A percentile compares a stretch with the other conserved stretches of the same genome.
These are phyloP conservation scores for Nephrotoma guestfalica DNA, from an alignment of 2,888 invertebrate species.

Conservation along the genomic window DNA sequence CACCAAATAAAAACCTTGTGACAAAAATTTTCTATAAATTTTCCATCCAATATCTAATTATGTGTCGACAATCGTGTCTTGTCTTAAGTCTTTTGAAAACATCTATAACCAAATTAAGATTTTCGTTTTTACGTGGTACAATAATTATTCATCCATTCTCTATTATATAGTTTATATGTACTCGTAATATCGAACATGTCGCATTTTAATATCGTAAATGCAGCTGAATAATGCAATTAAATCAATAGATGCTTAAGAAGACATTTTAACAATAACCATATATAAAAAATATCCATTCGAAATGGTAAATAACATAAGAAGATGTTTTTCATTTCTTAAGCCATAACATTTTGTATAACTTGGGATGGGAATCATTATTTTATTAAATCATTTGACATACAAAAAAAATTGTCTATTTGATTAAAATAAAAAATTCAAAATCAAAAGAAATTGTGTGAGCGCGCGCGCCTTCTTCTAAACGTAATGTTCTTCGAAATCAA, in stretches of 20 bases:
- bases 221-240: background rate
- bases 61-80: background rate
- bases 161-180: background rate
- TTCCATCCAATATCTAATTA: background rate
- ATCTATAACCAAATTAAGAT: background rate
- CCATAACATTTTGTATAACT: background rate
- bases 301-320: background rate
- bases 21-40: background rate
- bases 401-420: background rate
- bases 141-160: background rate
- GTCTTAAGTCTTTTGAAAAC: background rate
- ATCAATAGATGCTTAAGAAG: background rate
- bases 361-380: background rate
- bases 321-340: background rate
- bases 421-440: background rate
- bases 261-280: background rate
- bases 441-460: background rate
- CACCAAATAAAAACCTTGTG: background rate
- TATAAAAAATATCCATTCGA: background rate
- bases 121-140: background rate
- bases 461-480: background rate
- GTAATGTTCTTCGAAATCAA: background rate
- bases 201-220: background rate
- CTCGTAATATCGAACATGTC: background rate
- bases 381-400: background rate